Conservation (phyloP, 2,888 invertebrate species). For the Nemotelus nigrinus region DNA sequence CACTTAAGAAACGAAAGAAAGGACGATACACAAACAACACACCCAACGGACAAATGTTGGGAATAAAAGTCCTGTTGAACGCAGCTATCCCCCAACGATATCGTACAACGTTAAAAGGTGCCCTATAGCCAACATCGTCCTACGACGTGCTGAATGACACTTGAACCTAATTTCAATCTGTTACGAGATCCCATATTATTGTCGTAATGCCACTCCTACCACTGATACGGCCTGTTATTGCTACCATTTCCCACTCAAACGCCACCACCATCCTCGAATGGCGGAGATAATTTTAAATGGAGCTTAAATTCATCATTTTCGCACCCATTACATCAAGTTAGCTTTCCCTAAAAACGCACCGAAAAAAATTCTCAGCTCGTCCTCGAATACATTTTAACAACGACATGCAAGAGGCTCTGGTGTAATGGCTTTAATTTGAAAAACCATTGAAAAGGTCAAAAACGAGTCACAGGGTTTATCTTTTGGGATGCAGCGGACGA, state of each 20-base stretch:
- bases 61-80: not conserved
- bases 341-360: not conserved
- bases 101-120: not conserved
- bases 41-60: not conserved
- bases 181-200: not conserved
- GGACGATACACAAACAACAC: not conserved
- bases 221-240: not conserved
- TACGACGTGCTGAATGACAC: not conserved
- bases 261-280: not conserved
- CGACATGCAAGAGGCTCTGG: not conserved
- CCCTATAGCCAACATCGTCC: not conserved
- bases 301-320: conserved; percentile 15
- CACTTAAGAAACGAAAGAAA: not conserved
- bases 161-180: conserved; percentile 18
- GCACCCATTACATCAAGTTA: conserved; percentile 23
- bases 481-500: not conserved
- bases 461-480: not conserved
- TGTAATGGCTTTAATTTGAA: not conserved
- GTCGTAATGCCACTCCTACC: too few relatives aligned
- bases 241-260: not conserved
- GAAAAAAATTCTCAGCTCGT: not conserved
- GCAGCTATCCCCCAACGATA: not conserved
- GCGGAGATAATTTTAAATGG: not conserved
- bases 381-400: not conserved
- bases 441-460: conserved; percentile 15